Evolutionary conservation across 2,113 vertebrate genomes (phyloP).

Genomic region (Notechis scutatus): DNA sequence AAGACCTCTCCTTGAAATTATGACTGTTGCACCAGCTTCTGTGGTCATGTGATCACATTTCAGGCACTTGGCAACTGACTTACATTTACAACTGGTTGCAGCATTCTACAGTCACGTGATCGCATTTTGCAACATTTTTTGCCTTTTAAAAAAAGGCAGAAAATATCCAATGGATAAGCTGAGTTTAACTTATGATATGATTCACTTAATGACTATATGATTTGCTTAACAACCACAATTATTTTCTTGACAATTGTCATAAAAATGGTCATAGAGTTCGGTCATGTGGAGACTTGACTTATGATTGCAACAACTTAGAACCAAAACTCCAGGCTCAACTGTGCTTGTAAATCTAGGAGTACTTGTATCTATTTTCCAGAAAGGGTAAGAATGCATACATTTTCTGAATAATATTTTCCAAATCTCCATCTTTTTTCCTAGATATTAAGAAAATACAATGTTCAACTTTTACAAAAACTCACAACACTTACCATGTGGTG

Average conservation of each 20-base stretch:
- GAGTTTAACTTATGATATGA: background rate
- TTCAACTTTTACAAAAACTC: background rate
- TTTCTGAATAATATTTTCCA: background rate
- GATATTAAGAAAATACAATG: background rate
- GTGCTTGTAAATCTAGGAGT: no score
- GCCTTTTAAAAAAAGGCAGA: background rate
- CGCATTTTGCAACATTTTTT: background rate
- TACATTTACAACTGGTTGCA: background rate
- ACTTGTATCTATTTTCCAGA: background rate
- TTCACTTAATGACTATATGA: background rate
- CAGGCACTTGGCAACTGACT: background rate
- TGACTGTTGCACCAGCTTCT: background rate
- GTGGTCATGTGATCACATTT: background rate
- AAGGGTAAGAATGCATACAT: background rate
- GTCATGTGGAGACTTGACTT: background rate
- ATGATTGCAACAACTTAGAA: background rate
- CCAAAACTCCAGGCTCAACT: no score
- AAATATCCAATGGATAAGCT: background rate
- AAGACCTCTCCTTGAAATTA: background rate
- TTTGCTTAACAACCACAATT: background rate
- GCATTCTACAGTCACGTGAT: background rate
- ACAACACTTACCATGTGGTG: conserved; percentile 80
- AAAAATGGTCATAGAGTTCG: background rate
- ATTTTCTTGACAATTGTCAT: background rate
- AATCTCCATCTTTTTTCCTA: background rate